Conservation (phyloP, 2,888 invertebrate genomes). For the Patella pellucida region DNA sequence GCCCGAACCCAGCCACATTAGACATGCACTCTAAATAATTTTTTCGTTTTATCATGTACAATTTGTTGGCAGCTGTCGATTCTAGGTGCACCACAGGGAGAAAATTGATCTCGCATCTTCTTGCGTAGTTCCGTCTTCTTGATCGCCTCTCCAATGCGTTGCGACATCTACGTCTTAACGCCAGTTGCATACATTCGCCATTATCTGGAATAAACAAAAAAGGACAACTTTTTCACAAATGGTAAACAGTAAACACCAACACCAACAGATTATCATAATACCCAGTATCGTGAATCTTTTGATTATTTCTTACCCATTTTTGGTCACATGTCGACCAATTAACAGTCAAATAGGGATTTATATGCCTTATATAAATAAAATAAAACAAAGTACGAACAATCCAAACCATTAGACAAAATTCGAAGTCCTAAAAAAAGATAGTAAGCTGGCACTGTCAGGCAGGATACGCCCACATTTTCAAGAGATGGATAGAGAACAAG, state of each 20-base stretch:
- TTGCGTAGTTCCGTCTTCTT: constrained; percentile 61
- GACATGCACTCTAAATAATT: constrained; percentile 63
- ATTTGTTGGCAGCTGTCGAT: constrained; percentile 36
- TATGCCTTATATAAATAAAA: too few relatives aligned
- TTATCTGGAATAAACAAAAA: constrained; percentile 59
- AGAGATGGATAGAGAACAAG: too few relatives aligned
- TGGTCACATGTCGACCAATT: too few relatives aligned
- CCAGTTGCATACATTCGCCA: constrained; percentile 72
- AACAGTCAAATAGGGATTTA: too few relatives aligned
- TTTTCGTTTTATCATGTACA: constrained; percentile 39
- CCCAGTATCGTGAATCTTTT: too few relatives aligned
- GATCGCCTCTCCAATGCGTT: constrained; percentile 67
- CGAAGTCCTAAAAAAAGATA: too few relatives aligned
- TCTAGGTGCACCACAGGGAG: constrained; percentile 72
- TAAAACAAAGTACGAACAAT: too few relatives aligned
- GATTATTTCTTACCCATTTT: too few relatives aligned
- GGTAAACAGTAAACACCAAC: not conserved
- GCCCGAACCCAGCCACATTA: constrained; percentile 66
- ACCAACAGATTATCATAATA: not conserved
- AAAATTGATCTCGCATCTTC: constrained; percentile 73
- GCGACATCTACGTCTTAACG: constrained; percentile 72
- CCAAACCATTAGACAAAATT: too few relatives aligned
- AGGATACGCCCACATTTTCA: too few relatives aligned
- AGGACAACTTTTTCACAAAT: not conserved
- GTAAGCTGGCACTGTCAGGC: too few relatives aligned